Percentiles rank a stretch among this genome's conserved stretches.
Evolutionary conservation across 1,140 invertebrate genomes (phyloP).

Genomic region (Uloborus diversus): DNA sequence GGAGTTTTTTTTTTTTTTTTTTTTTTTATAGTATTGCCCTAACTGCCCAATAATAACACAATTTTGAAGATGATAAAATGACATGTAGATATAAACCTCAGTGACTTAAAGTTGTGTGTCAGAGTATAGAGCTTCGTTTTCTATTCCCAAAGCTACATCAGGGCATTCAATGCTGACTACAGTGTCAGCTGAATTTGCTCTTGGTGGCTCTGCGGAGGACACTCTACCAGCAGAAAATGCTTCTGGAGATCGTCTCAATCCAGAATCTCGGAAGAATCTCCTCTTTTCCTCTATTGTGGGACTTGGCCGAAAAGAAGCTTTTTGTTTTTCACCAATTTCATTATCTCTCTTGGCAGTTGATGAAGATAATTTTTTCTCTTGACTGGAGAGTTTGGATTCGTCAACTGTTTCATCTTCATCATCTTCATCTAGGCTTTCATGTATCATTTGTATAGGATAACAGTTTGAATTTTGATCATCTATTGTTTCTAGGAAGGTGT

Average conservation of each 20-base stretch:
- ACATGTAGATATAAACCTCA: too few species aligned
- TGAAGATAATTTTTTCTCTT: not conserved
- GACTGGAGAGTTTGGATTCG: not conserved
- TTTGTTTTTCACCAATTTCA: not conserved
- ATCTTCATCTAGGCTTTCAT: not conserved
- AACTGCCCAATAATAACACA: too few species aligned
- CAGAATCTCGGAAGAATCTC: constrained; percentile 8
- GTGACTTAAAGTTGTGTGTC: constrained; percentile 18
- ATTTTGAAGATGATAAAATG: too few species aligned
- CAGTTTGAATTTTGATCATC: not conserved
- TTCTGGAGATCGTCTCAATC: not conserved
- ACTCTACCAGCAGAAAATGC: constrained; percentile 11
- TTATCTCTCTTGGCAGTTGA: too few species aligned
- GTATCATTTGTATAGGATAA: not conserved
- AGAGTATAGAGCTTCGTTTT: not conserved
- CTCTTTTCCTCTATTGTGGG: not conserved
- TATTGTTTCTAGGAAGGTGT: constrained; percentile 79
- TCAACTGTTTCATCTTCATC: constrained; percentile 24
- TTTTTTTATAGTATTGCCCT: too few species aligned
- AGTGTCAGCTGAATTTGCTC: not conserved
- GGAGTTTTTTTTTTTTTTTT: too few species aligned
- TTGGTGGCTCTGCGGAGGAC: not conserved
- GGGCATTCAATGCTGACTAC: constrained; percentile 36
- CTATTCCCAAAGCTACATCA: constrained; percentile 34
- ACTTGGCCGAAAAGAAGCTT: not conserved